Conservation (phyloP, 1,140 invertebrate genomes). For the Drosophila sp. region DNA sequence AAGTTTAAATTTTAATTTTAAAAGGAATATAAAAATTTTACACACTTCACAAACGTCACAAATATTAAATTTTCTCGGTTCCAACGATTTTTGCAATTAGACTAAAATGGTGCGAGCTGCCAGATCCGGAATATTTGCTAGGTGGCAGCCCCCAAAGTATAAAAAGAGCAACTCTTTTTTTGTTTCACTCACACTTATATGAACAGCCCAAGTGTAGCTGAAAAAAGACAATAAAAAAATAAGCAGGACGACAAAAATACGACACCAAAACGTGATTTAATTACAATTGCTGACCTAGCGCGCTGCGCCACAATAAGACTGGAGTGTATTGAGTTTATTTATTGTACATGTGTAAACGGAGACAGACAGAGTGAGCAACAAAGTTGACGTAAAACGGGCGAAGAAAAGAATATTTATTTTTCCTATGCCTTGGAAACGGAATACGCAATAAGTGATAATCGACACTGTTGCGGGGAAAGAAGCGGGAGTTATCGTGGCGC, state of each 20-base stretch:
- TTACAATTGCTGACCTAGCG: conserved; percentile 1
- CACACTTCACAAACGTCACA: too few species aligned
- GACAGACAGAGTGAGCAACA: conserved; percentile 5
- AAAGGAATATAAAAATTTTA: too few species aligned
- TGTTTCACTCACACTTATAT: too few species aligned
- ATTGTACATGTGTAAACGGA: conserved; percentile 10
- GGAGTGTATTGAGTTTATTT: neutral
- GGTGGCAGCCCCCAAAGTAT: too few species aligned
- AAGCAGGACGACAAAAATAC: conserved; percentile 36
- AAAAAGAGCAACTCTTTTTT: too few species aligned
- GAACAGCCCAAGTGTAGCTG: too few species aligned
- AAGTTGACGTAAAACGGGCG: neutral
- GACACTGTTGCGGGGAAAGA: conserved; percentile 49
- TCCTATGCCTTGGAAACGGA: conserved; percentile 46
- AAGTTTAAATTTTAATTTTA: too few species aligned
- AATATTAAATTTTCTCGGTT: too few species aligned
- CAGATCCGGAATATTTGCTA: too few species aligned
- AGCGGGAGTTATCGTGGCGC: conserved; percentile 28
- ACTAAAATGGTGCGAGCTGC: too few species aligned
- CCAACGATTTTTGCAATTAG: too few species aligned
- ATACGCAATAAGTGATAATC: conserved; percentile 75
- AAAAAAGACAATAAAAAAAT: conserved; percentile 53
- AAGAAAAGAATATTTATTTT: conserved; percentile 14
- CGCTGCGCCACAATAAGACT: neutral
- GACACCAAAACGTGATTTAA: conserved; percentile 43